phyloP scores from a whole-genome alignment of 2,797 vertebrate genomes.

The Gambusia yucatana region DNA sequence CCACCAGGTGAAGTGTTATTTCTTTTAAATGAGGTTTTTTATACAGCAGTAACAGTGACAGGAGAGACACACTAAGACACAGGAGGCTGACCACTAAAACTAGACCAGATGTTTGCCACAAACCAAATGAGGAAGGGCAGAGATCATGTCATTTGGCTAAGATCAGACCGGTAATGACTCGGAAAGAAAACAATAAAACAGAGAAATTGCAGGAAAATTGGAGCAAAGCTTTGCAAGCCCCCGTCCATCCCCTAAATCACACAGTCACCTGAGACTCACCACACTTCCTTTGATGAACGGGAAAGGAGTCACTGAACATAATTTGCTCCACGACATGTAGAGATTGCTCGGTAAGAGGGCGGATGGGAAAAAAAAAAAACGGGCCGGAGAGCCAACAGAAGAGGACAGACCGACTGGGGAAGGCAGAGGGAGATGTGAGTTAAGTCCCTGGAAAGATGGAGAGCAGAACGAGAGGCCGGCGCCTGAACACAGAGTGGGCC shows the following conservation, averaged over 20 bases:
- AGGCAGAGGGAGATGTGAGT: not conserved
- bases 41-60: too few relatives aligned
- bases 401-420: not conserved
- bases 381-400: not conserved
- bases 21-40: too few relatives aligned
- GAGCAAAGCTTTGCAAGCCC: slow-evolving; percentile 40
- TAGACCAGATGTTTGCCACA: slow-evolving; percentile 57
- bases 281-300: slow-evolving; percentile 38
- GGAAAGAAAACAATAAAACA: slow-evolving; percentile 10
- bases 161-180: slow-evolving; percentile 34
- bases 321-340: slow-evolving; percentile 31
- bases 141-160: slow-evolving; percentile 61
- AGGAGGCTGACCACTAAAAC: slow-evolving; percentile 62
- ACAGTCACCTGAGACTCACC: slow-evolving; percentile 50
- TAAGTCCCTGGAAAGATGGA: slow-evolving; percentile 8
- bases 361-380: slow-evolving; percentile 4
- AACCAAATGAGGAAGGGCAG: slow-evolving; percentile 35
- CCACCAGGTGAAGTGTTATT: too few relatives aligned
- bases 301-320: slow-evolving; percentile 55
- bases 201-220: slow-evolving; percentile 45
- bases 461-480: slow-evolving; percentile 6
- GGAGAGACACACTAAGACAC: slow-evolving; percentile 1
- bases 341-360: not conserved
- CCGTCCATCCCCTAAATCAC: not conserved
- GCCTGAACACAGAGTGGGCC: slow-evolving; percentile 1